Percentiles rank a stretch among this genome's conserved stretches.
phyloP scores from a whole-genome alignment of 2,113 vertebrate genomes.

The Thomomys bottae region DNA sequence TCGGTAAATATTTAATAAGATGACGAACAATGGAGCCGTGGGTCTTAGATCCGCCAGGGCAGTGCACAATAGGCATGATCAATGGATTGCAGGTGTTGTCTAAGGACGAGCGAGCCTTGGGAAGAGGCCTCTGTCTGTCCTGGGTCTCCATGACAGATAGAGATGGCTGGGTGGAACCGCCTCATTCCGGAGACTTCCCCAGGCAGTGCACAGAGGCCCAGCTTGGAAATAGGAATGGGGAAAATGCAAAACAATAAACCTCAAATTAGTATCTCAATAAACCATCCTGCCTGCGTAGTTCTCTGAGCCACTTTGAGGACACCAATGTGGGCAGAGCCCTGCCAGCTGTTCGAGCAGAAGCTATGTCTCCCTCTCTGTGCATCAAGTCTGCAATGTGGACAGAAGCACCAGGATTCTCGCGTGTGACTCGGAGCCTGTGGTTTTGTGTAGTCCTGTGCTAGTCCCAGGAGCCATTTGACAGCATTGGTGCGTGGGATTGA shows the following conservation, averaged over 20 bases:
- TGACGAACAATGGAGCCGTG: not conserved
- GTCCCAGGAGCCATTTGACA: not conserved
- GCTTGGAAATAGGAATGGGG: not conserved
- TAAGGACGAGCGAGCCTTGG: not conserved
- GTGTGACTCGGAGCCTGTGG: too few relatives aligned
- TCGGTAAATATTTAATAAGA: not conserved
- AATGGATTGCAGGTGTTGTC: not conserved
- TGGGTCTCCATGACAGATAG: too few relatives aligned
- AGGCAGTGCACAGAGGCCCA: not conserved
- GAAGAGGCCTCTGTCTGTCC: not conserved
- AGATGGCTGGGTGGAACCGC: too few relatives aligned
- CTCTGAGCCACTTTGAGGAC: not conserved
- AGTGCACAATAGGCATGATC: not conserved
- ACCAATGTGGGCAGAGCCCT: fast-evolving
- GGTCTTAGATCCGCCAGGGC: not conserved
- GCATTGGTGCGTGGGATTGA: too few relatives aligned
- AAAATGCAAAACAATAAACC: not conserved
- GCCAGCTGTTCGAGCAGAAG: not conserved
- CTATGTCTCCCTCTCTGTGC: too few relatives aligned
- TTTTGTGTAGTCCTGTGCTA: too few relatives aligned
- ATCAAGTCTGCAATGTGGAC: too few relatives aligned
- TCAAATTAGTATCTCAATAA: fast-evolving
- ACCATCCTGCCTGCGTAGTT: fast-evolving
- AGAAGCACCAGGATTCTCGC: too few relatives aligned
- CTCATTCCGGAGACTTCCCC: not conserved